phyloP scores from a whole-genome alignment of 2,113 vertebrate species.

The Bufo bufo region DNA sequence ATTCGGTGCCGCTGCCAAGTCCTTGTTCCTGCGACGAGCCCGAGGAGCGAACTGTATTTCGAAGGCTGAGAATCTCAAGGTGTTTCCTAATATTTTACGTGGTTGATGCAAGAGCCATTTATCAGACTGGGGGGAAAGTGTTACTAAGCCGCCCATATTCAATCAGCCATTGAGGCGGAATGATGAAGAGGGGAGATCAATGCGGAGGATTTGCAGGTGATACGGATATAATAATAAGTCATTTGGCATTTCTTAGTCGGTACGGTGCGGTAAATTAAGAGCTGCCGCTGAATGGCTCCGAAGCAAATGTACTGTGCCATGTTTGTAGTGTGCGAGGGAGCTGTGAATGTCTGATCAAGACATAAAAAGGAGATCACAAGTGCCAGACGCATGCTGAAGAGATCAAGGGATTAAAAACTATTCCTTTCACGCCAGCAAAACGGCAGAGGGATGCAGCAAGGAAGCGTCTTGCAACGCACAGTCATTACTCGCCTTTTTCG shows the following conservation, averaged over 20 bases:
- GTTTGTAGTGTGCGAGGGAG: constrained; percentile 24
- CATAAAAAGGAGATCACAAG: constrained; percentile 31
- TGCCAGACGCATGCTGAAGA: constrained; percentile 37
- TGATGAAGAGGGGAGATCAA: constrained; percentile 16
- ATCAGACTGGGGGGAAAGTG: not conserved
- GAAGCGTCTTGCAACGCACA: not conserved
- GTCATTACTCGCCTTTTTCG: not conserved
- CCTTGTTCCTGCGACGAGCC: not conserved
- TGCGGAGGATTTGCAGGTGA: constrained; percentile 50
- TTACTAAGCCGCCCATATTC: constrained; percentile 22
- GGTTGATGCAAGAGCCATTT: constrained; percentile 18
- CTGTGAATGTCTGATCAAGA: constrained; percentile 48
- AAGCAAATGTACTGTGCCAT: constrained; percentile 34
- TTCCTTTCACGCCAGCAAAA: not conserved
- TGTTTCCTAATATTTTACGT: constrained; percentile 22
- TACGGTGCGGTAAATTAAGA: constrained; percentile 37
- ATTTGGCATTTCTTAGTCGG: constrained; percentile 33
- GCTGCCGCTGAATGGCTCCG: constrained; percentile 32
- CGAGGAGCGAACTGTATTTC: not conserved
- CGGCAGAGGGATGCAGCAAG: not conserved
- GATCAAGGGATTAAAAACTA: not conserved
- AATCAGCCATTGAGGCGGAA: constrained; percentile 6
- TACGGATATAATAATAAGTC: constrained; percentile 49
- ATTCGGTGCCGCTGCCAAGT: not conserved
- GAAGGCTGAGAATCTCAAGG: not conserved